Evolutionary conservation across 2,888 invertebrate genomes (phyloP), one percentile per base, ranked within the genome.

Genomic region (Amblyjoppa proteus): DNA sequence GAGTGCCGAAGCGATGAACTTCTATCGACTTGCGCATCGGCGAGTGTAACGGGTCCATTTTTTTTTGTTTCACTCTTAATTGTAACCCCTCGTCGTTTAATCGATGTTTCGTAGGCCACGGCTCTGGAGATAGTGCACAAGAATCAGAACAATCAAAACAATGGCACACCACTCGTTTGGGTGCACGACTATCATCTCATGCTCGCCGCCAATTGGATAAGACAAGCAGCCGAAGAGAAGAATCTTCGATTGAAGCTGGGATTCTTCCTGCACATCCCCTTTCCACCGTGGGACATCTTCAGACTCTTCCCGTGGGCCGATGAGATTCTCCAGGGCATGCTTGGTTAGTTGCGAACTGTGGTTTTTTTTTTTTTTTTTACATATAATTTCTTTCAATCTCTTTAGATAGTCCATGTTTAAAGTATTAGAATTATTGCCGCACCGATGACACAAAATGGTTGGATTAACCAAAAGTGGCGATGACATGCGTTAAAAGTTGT

Each of bases 251-350:
- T 97, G 92, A 97, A 98, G 93, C 94, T 98, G 87, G 98, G 98
- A 41, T 99, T 99, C 95, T 99, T 99, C 94, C 95, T 99, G 85
- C 99, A 99, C 94, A 99, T 99, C 91, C 99, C 99, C 0, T 99
- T 99, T 94, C 98, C 98, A 16, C 97, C 98, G 16, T 98, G 98
- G 97, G 98, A 98, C 91, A 98, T 98, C 88, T 98, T 98, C 94
- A 95, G 98, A 85, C 95, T 98, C 74, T 97, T 98, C 91, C 98
- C 98, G 1, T 98, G 98, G 97, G 97, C 97, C n/a, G 98, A 98
- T 94, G 98, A 98, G 94, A 97, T 99, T 79, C 95, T 99, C 41
- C 98, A 98, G 94, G 98, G 98, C 87, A 97, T 99, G 95, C 95
- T 99, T 75, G 97, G 97, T 95, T 94, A 94, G 94, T 89, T 20